Evolutionary conservation across 2,113 vertebrate species (phyloP), one percentile per base, ranked within the genome.

Genomic region (Mirza zaza): DNA sequence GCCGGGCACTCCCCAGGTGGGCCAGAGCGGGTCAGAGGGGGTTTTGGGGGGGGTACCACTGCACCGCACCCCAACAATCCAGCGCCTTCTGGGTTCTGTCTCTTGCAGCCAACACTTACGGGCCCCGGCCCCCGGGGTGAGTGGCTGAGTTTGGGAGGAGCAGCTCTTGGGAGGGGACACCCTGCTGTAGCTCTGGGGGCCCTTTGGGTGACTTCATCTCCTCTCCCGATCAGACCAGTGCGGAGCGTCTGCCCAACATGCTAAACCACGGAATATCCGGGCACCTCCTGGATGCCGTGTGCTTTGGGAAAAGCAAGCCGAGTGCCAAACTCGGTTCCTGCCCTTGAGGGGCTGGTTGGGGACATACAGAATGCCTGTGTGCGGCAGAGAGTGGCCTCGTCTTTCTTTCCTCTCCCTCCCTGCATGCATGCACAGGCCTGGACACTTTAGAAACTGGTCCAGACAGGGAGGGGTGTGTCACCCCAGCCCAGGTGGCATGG

Each of bases 11-110:
- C 3, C 39, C 29, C 17, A 34, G 63, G 5, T 4, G 5, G 36
- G 70, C 27, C 6, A 2, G 45, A n/a, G 55, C 23, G 14, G 82
- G 39, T 2, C 17, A 21, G 34, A 50, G 67, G 48, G 29, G 12
- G 36, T 17, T 52, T 45, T 0, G 29, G 27, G 48, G 48, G 48
- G 36, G 18, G 10, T 39, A 45, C 25, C 14, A 42, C 12, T 2
- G 0, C 0, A 10, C 17, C 20, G 45, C 23, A 42, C 36, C 39
- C 29, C 5, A 23, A 57, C 15, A n/a, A 10, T 20, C 8, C n/a
- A 57, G 14, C 27, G 21, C 17, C 59, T 86, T 0, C 57, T 15
- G 13, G 14, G 29, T 13, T 81, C 13, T 83, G 21, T 18, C 48
- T 63, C 36, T n/a, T 2, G 48, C 55, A 50, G 45, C 67, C 20